These are phyloP conservation scores for Chaenocephalus aceratus DNA, from an alignment of 2,113 vertebrate genomes.

Conservation along the genomic window DNA sequence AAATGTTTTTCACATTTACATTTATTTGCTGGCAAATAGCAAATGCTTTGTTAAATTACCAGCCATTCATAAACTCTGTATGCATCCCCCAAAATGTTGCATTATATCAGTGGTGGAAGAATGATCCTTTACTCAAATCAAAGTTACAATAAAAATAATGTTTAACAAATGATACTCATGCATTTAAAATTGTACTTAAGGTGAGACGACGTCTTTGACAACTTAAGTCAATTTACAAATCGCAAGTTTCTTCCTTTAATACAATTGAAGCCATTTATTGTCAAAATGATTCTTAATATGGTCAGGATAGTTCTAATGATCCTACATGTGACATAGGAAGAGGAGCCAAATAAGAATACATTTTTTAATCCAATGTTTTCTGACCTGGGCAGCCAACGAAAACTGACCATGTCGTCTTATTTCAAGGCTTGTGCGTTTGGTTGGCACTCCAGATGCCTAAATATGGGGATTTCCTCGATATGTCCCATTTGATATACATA, in stretches of 20 bases:
- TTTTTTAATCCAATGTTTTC: too few relatives aligned
- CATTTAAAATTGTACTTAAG: neutral
- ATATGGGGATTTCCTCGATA: too few relatives aligned
- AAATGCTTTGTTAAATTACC: neutral
- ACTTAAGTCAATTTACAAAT: neutral
- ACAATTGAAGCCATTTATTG: neutral
- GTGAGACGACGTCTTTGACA: neutral
- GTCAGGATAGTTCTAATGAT: too few relatives aligned
- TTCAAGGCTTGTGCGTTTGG: too few relatives aligned
- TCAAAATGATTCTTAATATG: neutral
- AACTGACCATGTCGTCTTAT: too few relatives aligned
- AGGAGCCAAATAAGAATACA: too few relatives aligned
- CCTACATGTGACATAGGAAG: too few relatives aligned
- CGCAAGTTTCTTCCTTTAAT: neutral
- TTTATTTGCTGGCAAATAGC: neutral
- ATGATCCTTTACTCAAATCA: neutral
- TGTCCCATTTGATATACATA: neutral
- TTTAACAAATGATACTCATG: neutral
- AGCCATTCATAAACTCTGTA: neutral
- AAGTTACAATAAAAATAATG: neutral
- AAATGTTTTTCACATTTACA: constrained; percentile 3
- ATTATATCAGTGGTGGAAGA: neutral
- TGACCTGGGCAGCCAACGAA: too few relatives aligned
- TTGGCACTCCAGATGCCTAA: too few relatives aligned
- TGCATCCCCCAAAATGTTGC: neutral